These are phyloP conservation scores for Rhingia rostrata DNA, from an alignment of 2,888 invertebrate species.

Conservation along the genomic window DNA sequence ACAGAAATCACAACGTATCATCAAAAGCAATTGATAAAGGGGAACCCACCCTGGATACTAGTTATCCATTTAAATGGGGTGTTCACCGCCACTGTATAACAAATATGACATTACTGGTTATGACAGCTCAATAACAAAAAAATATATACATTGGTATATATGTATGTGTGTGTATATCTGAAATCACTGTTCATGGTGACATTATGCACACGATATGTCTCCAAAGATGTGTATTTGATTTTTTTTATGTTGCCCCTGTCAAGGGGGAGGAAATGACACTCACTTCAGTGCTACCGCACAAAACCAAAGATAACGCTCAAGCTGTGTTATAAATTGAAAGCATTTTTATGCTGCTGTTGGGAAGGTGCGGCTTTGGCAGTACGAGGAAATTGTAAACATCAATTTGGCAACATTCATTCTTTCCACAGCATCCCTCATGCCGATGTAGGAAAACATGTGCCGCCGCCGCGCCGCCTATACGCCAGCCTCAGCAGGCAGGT, in stretches of 20 bases:
- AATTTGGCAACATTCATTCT: conserved; percentile 69
- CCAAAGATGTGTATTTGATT: conserved; percentile 67
- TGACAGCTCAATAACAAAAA: conserved; percentile 70
- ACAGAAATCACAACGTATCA: conserved; percentile 34
- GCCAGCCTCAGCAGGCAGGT: conserved; percentile 40
- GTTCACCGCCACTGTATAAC: conserved; percentile 26
- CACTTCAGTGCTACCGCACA: conserved; percentile 7
- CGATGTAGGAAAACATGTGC: conserved; percentile 20
- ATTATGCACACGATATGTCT: conserved; percentile 73
- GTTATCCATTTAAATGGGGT: conserved; percentile 61
- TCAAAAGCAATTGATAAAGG: conserved; percentile 24
- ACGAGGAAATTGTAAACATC: conserved; percentile 73
- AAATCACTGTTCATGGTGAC: conserved; percentile 66
- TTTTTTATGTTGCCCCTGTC: conserved; percentile 16
- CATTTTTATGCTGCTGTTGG: conserved; percentile 33
- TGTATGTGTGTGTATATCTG: neutral
- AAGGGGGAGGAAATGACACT: conserved; percentile 57
- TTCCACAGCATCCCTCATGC: conserved; percentile 5
- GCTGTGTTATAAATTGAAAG: conserved; percentile 73
- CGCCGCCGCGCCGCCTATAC: neutral
- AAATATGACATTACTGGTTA: conserved; percentile 68
- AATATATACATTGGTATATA: neutral
- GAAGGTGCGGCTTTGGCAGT: conserved; percentile 17
- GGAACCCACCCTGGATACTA: conserved; percentile 24
- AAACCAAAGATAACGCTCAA: conserved; percentile 71